A percentile compares a stretch with the other conserved stretches of the same genome.
These are phyloP conservation scores for Sebastes flavidus DNA, from an alignment of 2,797 vertebrate genomes.

Conservation along the genomic window DNA sequence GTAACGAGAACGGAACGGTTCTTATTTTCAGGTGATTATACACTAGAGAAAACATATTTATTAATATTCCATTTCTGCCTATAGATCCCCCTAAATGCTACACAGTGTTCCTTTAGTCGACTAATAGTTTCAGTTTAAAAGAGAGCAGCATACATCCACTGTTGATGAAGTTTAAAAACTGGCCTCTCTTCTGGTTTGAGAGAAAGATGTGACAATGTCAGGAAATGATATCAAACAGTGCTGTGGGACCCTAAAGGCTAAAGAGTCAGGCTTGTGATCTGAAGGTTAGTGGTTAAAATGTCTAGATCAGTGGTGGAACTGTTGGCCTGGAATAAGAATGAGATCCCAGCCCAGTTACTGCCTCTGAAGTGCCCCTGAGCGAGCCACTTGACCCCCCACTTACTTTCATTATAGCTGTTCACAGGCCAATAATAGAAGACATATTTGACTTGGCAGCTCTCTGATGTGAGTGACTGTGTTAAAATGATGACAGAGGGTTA, in stretches of 20 bases:
- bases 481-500: background rate
- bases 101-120: too few species aligned
- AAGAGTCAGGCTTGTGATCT: background rate
- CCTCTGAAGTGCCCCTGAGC: conserved; percentile 9
- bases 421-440: background rate
- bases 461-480: background rate
- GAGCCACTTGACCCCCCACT: conserved; percentile 21
- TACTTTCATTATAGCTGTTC: conserved; percentile 19
- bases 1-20: too few species aligned
- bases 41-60: too few species aligned
- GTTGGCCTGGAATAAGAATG: background rate
- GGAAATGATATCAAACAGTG: background rate
- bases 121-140: background rate
- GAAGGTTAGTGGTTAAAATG: background rate
- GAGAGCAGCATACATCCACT: background rate
- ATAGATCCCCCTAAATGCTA: too few species aligned
- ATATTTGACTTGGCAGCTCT: conserved; percentile 3
- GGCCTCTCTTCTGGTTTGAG: background rate
- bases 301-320: conserved; percentile 1
- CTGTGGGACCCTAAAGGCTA: background rate
- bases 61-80: too few species aligned
- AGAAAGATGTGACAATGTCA: background rate
- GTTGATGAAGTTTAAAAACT: background rate
- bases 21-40: too few species aligned
- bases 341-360: background rate